Conservation (phyloP, 2,797 vertebrate species). For the Periparus ater region DNA sequence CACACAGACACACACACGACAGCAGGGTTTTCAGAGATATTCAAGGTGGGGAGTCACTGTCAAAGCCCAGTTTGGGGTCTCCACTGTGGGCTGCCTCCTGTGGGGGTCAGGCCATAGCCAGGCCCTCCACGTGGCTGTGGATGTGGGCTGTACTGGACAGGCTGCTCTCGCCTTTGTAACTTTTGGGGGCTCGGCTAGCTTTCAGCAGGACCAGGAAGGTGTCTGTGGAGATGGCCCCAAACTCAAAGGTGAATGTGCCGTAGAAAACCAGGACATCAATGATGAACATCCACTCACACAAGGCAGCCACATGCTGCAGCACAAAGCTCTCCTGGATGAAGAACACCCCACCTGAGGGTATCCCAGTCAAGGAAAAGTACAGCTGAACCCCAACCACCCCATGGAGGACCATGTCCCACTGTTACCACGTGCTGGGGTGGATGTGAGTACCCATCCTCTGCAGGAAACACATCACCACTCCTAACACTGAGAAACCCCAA, state of each 20-base stretch:
- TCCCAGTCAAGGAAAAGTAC: constrained; percentile 69
- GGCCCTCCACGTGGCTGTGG: constrained; percentile 88
- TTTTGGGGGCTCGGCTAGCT: constrained; percentile 72
- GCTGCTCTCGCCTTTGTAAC: constrained; percentile 76
- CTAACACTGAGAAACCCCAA: background rate
- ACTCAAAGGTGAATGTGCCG: constrained; percentile 96
- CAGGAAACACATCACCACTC: background rate
- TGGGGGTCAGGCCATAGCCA: constrained; percentile 83
- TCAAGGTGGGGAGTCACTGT: background rate
- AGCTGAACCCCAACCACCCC: background rate
- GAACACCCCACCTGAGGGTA: constrained; percentile 85
- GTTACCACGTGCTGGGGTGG: background rate
- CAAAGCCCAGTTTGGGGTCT: background rate
- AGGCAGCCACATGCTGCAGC: constrained; percentile 92
- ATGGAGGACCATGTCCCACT: background rate
- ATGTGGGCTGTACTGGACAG: constrained; percentile 83
- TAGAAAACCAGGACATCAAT: constrained; percentile 96
- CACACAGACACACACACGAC: background rate
- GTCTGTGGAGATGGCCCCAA: constrained; percentile 91
- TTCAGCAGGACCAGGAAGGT: constrained; percentile 89
- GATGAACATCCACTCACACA: constrained; percentile 97
- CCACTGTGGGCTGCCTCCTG: background rate
- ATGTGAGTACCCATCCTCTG: fast-evolving
- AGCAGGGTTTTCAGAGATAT: background rate
- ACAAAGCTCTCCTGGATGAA: constrained; percentile 93